phyloP scores from a whole-genome alignment of 2,888 invertebrate species.

The Cremastinae sp. region DNA sequence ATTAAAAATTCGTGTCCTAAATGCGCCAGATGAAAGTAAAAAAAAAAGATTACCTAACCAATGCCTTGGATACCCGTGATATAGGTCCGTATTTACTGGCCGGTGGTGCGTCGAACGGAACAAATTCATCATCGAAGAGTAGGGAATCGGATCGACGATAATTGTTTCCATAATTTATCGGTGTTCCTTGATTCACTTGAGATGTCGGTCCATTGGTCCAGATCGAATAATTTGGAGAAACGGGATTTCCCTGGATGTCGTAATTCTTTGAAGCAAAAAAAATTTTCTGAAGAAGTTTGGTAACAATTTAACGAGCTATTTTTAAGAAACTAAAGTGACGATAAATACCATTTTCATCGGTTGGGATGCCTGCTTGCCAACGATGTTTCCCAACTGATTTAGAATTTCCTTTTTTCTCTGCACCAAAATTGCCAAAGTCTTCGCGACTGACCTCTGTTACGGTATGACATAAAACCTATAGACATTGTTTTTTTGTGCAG shows the following conservation, averaged over 20 bases:
- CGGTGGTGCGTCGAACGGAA: constrained; percentile 85
- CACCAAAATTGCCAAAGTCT: constrained; percentile 83
- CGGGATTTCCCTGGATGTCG: constrained; percentile 72
- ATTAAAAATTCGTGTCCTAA: constrained; percentile 22
- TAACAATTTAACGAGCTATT: neutral
- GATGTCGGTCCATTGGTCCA: constrained; percentile 75
- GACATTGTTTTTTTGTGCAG: constrained; percentile 3
- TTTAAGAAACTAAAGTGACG: neutral
- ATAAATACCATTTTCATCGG: constrained; percentile 73
- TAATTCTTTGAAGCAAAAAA: constrained; percentile 69
- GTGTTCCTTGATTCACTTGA: constrained; percentile 70
- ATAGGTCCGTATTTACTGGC: constrained; percentile 87
- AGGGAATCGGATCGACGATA: constrained; percentile 82
- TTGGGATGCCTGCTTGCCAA: constrained; percentile 79
- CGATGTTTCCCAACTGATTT: constrained; percentile 83
- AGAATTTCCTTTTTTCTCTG: constrained; percentile 84
- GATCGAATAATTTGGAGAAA: constrained; percentile 75
- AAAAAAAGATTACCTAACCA: constrained; percentile 70
- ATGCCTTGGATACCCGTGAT: constrained; percentile 79
- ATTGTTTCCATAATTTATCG: constrained; percentile 74
- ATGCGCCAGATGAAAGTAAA: no score
- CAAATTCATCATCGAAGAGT: constrained; percentile 84
- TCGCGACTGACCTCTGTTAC: constrained; percentile 79
- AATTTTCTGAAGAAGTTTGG: constrained; percentile 8
- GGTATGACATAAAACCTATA: constrained; percentile 43